Evolutionary conservation across 2,113 vertebrate genomes (phyloP), one percentile per base, ranked within the genome.

Genomic region (Bubo scandiacus): DNA sequence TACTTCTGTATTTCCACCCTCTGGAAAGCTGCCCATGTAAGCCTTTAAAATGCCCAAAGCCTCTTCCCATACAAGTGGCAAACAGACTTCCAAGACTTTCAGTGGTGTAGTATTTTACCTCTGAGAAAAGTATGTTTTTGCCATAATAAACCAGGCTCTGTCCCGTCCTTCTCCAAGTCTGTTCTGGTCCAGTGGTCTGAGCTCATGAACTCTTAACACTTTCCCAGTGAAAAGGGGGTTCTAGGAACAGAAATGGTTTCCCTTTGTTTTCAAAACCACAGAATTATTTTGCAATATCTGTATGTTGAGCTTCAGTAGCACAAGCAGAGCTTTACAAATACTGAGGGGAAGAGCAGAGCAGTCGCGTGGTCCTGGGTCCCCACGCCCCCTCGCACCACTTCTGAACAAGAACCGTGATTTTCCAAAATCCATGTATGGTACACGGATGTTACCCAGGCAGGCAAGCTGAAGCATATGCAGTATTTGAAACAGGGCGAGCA

Each of bases 391-490:
- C 36, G 9, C 32, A 52, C 9, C 18, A 0, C 32, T 23, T 29
- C 32, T 20, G 30, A 13, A 40, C 25, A 30, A 15, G 32, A 5
- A 27, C 25, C 12, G 11, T 0, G 5, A 30, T 22, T 83, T 75
- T 27, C 49, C 43, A 15, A 16, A 30, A 10, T 2, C 7, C 29
- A 2, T 6, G 17, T 1, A 1, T 34, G 49, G 5, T 1, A 1
- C 3, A 1, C 1, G n/a, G 17, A 1, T 21, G 2, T 7, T 52
- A 43, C 5, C 16, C 6, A 11, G 49, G 34, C 6, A 11, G 6
- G 45, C 27, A 2, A 19, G 62, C 12, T 20, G 51, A 3, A 40
- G 58, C 16, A 45, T 5, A 6, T 7, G 40, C 52, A 61, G n/a
- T 3, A 45, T 8, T 43, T 27, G 63, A 18, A 61, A 18, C 12